Conservation (phyloP, 2,113 vertebrate genomes). For the Calonectris borealis region DNA sequence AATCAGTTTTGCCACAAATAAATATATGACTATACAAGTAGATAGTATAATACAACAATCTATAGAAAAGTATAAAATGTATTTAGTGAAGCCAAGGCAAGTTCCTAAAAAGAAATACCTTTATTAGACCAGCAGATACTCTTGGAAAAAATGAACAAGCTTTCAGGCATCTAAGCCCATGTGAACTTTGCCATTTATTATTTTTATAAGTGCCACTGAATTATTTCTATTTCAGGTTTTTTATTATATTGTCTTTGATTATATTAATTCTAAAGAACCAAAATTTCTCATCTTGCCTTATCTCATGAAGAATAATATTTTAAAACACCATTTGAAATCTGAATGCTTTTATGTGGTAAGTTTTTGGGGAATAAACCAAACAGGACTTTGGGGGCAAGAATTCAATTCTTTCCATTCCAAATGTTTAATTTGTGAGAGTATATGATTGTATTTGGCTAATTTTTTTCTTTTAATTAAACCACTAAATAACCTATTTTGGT, state of each 20-base stretch:
- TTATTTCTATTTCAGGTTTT: background rate
- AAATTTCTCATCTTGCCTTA: background rate
- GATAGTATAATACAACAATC: background rate
- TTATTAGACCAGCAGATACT: background rate
- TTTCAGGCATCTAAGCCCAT: background rate
- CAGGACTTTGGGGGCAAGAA: background rate
- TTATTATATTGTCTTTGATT: background rate
- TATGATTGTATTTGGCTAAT: background rate
- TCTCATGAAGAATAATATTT: background rate
- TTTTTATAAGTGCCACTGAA: background rate
- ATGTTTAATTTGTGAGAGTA: background rate
- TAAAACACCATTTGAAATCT: background rate
- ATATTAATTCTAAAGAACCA: background rate
- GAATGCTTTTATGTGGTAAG: background rate
- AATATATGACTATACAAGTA: background rate
- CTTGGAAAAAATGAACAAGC: background rate
- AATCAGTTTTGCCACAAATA: background rate
- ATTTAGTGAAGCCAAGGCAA: background rate
- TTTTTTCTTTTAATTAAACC: background rate
- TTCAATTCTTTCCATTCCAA: background rate
- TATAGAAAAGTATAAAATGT: background rate
- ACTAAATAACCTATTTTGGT: background rate
- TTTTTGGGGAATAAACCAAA: background rate
- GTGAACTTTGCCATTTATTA: background rate
- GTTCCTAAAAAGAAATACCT: background rate